These are phyloP conservation scores for Sturmia bella DNA, from an alignment of 2,888 invertebrate species.

Conservation along the genomic window DNA sequence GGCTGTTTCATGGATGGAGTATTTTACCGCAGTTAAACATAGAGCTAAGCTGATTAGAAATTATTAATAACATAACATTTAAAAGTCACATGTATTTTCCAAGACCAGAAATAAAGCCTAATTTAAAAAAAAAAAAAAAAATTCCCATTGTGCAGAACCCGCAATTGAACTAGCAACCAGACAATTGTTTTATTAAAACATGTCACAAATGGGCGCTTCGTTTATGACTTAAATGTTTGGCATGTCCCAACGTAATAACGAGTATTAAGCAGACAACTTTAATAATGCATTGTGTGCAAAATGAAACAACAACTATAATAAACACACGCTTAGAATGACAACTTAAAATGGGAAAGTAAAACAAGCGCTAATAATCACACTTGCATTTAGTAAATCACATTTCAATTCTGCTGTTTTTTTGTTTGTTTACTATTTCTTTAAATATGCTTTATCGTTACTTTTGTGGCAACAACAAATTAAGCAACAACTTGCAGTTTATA, in stretches of 20 bases:
- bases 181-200: slow-evolving; percentile 5
- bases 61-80: too few species aligned
- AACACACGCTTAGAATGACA: slow-evolving; percentile 1
- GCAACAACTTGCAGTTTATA: slow-evolving; percentile 65
- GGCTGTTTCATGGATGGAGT: too few species aligned
- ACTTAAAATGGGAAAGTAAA: slow-evolving; percentile 42
- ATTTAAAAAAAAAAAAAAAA: too few species aligned
- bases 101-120: too few species aligned
- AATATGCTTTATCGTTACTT: slow-evolving; percentile 7
- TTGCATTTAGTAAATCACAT: slow-evolving; percentile 64
- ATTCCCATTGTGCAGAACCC: not conserved
- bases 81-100: too few species aligned
- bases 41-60: too few species aligned
- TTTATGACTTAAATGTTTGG: slow-evolving; percentile 58
- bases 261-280: slow-evolving; percentile 26
- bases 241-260: slow-evolving; percentile 61
- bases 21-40: too few species aligned
- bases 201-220: not conserved
- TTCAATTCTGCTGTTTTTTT: slow-evolving; percentile 3
- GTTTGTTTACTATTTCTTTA: slow-evolving; percentile 3
- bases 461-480: slow-evolving; percentile 51
- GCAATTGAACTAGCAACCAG: not conserved
- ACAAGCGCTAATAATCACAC: slow-evolving; percentile 68
- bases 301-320: not conserved
- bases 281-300: slow-evolving; percentile 7